Conservation (phyloP, 2,113 vertebrate genomes). For the Phalacrocorax brasilianus region DNA sequence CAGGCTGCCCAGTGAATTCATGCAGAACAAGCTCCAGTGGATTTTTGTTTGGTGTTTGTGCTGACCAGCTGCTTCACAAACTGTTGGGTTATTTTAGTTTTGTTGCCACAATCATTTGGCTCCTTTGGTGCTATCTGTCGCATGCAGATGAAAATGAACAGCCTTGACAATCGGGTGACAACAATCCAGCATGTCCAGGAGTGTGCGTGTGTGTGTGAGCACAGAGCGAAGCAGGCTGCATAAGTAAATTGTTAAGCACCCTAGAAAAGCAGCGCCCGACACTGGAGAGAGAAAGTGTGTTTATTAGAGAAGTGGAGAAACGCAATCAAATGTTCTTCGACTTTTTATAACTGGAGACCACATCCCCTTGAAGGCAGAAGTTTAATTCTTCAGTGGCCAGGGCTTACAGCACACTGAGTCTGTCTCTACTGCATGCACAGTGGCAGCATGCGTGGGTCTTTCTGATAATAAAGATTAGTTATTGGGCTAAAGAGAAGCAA, state of each 20-base stretch:
- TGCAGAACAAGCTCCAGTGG: background rate
- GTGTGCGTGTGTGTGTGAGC: background rate
- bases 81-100: background rate
- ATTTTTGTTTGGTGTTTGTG: conserved; percentile 9
- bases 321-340: background rate
- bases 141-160: conserved; percentile 3
- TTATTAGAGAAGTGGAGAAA: background rate
- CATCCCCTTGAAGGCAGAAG: background rate
- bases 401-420: background rate
- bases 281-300: background rate
- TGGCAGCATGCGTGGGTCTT: accelerated
- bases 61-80: conserved; percentile 46
- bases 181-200: background rate
- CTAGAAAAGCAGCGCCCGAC: background rate
- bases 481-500: background rate
- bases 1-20: background rate
- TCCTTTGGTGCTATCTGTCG: background rate
- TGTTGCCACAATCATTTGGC: background rate
- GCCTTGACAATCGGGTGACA: background rate
- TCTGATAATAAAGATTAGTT: background rate
- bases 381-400: background rate
- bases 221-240: background rate
- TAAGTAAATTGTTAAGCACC: background rate
- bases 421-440: background rate
- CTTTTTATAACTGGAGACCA: background rate